Conservation (phyloP, 2,797 vertebrate genomes). For the Pseudochaenichthys georgianus region DNA sequence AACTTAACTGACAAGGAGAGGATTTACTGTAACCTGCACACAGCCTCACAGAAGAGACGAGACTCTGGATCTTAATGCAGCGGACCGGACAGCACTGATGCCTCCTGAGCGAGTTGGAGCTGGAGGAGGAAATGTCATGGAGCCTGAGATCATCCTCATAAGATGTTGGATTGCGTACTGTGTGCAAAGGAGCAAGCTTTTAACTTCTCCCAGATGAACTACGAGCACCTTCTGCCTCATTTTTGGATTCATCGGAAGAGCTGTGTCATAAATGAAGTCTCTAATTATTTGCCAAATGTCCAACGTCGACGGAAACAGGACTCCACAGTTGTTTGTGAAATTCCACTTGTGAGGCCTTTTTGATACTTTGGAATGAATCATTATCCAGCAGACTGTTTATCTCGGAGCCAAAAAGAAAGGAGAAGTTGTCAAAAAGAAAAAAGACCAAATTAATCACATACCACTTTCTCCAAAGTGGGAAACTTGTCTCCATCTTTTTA, state of each 20-base stretch:
- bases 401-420: conserved; percentile 32
- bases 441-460: conserved; percentile 6
- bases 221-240: conserved; percentile 25
- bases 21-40: conserved; percentile 31
- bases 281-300: conserved; percentile 70
- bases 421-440: conserved; percentile 22
- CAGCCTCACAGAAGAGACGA: conserved; percentile 33
- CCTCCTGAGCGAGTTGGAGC: conserved; percentile 14
- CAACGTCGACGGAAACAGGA: conserved; percentile 24
- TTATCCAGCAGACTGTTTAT: conserved; percentile 26
- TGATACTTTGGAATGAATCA: conserved; percentile 27
- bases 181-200: conserved; percentile 33
- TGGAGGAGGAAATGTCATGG: conserved; percentile 35
- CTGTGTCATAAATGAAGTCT: conserved; percentile 35
- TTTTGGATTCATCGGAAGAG: conserved; percentile 36
- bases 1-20: conserved; percentile 85
- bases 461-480: conserved; percentile 36
- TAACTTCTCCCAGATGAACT: conserved; percentile 23
- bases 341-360: conserved; percentile 31
- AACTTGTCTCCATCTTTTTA: conserved; percentile 38
- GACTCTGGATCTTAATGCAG: conserved; percentile 46
- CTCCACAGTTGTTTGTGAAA: conserved; percentile 20
- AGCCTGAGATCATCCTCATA: conserved; percentile 36
- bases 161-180: conserved; percentile 34
- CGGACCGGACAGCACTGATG: conserved; percentile 23